Base-by-base conservation (phyloP, 2,113 vertebrate species). In the Gobius niger region DNA sequence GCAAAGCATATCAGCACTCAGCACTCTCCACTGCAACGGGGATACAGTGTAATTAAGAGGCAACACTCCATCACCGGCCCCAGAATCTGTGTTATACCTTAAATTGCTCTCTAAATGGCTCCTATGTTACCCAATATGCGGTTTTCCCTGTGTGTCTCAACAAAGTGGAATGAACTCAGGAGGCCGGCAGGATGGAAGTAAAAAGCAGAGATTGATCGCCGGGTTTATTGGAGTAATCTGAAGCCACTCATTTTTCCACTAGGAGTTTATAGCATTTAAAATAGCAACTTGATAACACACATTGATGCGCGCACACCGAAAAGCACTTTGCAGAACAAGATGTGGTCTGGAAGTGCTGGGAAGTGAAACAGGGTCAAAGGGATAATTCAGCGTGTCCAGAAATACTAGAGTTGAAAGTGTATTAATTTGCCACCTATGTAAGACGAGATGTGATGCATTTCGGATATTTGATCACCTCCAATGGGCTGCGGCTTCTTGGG, bases 71-170 rank as follows among this genome's bases (percentile, higher is more conserved):
- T 91, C 88, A 88, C 76, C 66, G 68, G 83, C 70, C 72, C 41
- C 53, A 50, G 71, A 63, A 80, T 85, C 81, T 72, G 76, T 81
- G 80, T 82, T 87, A 87, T 83, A 77, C 86, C 81, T 91, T 87
- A 91, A 91, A 90, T 91, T 88, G 91, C 86, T 88, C 86, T 88
- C 87, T 91, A 91, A 93, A 91, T 89, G 87, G 82, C 53, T 3
- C 75, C 82, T 78, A 65, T 91, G 92, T 93, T 92, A 93, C 87
- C 88, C 85, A 91, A 93, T 93, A 91, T 92, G 91, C 67, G 91
- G 87, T 89, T 92, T 90, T 78, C 71, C 75, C 82, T 81, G 82
- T 51, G 66, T 85, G 89, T 89, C 90, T 83, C 81, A 85, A 88
- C 89, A 91, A 87, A 89, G 85, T 84, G 82, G 83, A 82, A 84